These are phyloP conservation scores for Bombus waltoni DNA, from an alignment of 1,140 invertebrate species.

Conservation along the genomic window DNA sequence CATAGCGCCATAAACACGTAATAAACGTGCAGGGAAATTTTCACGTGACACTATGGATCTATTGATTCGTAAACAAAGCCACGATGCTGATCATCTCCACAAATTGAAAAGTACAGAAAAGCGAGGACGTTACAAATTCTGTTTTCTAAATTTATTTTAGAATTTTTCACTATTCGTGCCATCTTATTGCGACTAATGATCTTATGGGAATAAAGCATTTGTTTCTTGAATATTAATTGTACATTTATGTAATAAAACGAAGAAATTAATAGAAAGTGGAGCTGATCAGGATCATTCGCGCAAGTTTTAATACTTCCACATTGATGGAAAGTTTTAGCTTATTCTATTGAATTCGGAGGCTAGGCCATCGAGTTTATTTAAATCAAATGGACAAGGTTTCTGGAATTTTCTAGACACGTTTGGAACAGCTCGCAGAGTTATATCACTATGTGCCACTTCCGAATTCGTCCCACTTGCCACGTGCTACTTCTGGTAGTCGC, in stretches of 20 bases:
- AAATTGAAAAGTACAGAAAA: too few species aligned
- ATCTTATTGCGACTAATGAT: neutral
- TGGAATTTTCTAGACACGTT: neutral
- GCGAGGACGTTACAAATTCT: too few species aligned
- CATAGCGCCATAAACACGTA: too few species aligned
- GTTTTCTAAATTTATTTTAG: too few species aligned
- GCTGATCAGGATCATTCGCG: neutral
- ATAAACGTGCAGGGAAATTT: too few species aligned
- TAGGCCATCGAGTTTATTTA: neutral
- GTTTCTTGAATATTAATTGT: neutral
- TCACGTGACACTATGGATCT: too few species aligned
- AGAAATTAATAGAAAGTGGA: too few species aligned
- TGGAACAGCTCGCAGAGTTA: too few species aligned
- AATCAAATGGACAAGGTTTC: neutral
- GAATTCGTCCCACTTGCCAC: conserved; percentile 18
- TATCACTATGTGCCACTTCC: neutral
- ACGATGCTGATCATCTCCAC: too few species aligned
- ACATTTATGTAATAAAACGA: too few species aligned
- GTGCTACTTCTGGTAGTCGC: neutral
- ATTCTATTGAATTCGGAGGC: neutral
- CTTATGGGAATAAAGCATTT: neutral
- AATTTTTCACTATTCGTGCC: too few species aligned
- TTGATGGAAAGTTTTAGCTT: neutral
- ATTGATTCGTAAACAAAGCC: too few species aligned
- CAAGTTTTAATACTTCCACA: neutral